Percentiles rank a stretch among this genome's conserved stretches.
Conservation (phyloP, 2,797 vertebrate species). For the Anabas testudineus region DNA sequence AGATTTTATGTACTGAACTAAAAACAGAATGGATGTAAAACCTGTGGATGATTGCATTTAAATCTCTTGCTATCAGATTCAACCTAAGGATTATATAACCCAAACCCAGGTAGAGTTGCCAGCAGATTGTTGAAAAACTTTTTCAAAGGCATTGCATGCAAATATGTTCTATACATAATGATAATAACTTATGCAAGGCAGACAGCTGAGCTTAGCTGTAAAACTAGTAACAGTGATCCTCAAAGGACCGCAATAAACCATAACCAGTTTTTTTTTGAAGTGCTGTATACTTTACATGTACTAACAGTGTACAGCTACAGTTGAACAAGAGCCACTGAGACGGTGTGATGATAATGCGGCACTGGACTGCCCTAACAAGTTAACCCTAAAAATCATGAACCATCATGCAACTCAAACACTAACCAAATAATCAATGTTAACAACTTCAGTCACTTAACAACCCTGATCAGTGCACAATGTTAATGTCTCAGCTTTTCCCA, state of each 20-base stretch:
- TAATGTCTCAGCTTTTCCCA: conserved; percentile 61
- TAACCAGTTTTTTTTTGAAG: conserved; percentile 18
- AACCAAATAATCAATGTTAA: conserved; percentile 71
- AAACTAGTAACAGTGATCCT: conserved; percentile 31
- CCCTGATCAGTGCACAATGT: conserved; percentile 50
- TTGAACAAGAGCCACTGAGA: neutral
- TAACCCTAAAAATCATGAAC: conserved; percentile 37
- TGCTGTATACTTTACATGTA: conserved; percentile 2
- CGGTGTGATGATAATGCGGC: neutral
- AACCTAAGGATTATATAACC: conserved; percentile 44
- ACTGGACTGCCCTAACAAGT: conserved; percentile 15
- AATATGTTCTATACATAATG: conserved; percentile 59
- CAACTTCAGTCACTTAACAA: conserved; percentile 68
- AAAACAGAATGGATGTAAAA: conserved; percentile 17
- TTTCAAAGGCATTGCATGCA: conserved; percentile 59
- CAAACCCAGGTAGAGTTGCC: conserved; percentile 34
- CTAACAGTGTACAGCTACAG: neutral
- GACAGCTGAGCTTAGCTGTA: conserved; percentile 42
- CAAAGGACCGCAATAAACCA: conserved; percentile 22
- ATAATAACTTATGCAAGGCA: conserved; percentile 47
- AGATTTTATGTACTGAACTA: neutral
- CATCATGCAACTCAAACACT: conserved; percentile 53
- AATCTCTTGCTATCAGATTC: conserved; percentile 33
- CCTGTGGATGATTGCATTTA: conserved; percentile 30
- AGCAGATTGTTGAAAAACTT: conserved; percentile 53